Conservation (phyloP, 2,797 vertebrate species). For the Spea hammondii region DNA sequence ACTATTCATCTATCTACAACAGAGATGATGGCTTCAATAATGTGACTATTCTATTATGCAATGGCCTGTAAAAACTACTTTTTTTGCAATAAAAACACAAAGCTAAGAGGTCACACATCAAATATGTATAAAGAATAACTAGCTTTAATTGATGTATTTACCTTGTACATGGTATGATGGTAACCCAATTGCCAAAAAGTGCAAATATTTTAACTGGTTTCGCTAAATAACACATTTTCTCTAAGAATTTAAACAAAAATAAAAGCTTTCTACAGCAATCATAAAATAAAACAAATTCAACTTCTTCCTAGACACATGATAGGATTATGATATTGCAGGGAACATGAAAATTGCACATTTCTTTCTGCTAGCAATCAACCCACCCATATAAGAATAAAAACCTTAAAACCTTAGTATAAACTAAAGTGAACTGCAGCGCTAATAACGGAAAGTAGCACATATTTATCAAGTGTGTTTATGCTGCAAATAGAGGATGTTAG, state of each 20-base stretch:
- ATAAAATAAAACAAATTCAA: constrained; percentile 22
- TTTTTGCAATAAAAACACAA: neutral
- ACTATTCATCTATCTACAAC: no score
- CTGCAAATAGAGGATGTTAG: neutral
- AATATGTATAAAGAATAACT: neutral
- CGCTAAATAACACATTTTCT: neutral
- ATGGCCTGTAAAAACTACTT: neutral
- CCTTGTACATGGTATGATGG: neutral
- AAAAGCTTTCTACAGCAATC: neutral
- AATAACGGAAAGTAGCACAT: neutral
- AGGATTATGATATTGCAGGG: neutral
- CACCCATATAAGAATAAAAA: neutral
- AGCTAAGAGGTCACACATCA: neutral
- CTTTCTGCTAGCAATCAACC: neutral
- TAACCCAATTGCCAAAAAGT: neutral
- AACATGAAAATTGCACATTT: neutral
- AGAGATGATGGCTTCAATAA: no score
- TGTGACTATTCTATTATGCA: neutral
- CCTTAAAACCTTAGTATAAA: neutral
- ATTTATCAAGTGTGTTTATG: neutral
- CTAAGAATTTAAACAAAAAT: neutral
- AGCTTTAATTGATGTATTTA: constrained; percentile 6
- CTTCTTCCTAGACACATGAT: neutral
- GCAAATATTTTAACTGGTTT: neutral
- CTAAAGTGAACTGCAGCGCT: neutral